Conservation (phyloP, 2,888 invertebrate species). For the Fragum sueziense region DNA sequence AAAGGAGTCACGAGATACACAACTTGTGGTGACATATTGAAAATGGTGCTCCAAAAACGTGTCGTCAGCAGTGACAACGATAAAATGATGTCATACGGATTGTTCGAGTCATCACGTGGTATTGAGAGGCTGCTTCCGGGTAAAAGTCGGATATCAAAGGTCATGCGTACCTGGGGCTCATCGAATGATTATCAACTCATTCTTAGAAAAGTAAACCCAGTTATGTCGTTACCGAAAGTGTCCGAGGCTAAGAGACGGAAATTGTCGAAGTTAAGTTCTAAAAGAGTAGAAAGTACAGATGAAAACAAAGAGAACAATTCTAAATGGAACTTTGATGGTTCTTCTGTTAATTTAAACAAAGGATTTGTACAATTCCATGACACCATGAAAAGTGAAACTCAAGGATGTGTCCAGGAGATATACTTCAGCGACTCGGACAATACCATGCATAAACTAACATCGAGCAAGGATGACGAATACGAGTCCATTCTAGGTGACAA, state of each 20-base stretch:
- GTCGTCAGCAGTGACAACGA: slow-evolving; percentile 28
- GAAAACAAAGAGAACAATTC: slow-evolving; percentile 9
- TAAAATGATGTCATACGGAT: slow-evolving; percentile 39
- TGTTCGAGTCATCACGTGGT: slow-evolving; percentile 56
- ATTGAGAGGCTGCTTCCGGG: slow-evolving; percentile 56
- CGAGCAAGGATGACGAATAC: slow-evolving; percentile 26
- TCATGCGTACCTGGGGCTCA: slow-evolving; percentile 53
- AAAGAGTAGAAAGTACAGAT: background rate
- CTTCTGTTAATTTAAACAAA: background rate
- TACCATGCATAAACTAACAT: slow-evolving; percentile 50
- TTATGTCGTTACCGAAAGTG: slow-evolving; percentile 41
- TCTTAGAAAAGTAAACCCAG: slow-evolving; percentile 46
- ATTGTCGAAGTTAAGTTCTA: slow-evolving; percentile 28
- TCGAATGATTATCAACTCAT: slow-evolving; percentile 46
- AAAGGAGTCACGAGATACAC: slow-evolving; percentile 57
- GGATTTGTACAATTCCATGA: background rate
- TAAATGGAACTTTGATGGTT: background rate
- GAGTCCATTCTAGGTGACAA: slow-evolving; percentile 7
- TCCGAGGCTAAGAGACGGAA: slow-evolving; percentile 57
- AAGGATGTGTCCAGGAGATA: slow-evolving; percentile 38
- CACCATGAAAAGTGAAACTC: background rate
- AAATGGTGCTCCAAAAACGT: slow-evolving; percentile 53
- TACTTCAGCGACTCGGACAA: slow-evolving; percentile 43
- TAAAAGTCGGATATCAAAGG: slow-evolving; percentile 47
- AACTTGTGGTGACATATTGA: slow-evolving; percentile 58